Evolutionary conservation across 2,797 vertebrate species (phyloP).

Genomic region (Hemibagrus guttatus): DNA sequence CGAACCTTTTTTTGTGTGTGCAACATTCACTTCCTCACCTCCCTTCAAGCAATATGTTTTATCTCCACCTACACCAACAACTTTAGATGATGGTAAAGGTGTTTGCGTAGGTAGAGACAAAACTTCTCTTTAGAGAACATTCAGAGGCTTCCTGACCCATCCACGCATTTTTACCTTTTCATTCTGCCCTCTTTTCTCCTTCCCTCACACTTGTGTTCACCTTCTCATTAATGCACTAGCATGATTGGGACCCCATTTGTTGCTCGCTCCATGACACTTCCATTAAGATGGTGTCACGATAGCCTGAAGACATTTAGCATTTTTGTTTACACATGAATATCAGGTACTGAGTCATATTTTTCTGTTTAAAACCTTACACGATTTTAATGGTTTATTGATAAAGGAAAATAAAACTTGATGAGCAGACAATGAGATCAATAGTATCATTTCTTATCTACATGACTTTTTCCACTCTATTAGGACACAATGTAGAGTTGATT

Average conservation of each 20-base stretch:
- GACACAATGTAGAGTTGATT: too few relatives aligned
- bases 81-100: constrained; percentile 44
- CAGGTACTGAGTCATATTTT: constrained; percentile 35
- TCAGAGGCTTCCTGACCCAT: constrained; percentile 48
- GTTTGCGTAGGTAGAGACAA: constrained; percentile 39
- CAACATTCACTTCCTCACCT: constrained; percentile 16
- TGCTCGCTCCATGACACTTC: constrained; percentile 65
- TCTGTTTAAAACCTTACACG: constrained; percentile 25
- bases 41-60: constrained; percentile 27
- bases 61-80: constrained; percentile 28
- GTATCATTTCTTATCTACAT: background rate
- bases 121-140: constrained; percentile 48
- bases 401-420: constrained; percentile 3
- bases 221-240: constrained; percentile 29
- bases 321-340: constrained; percentile 63
- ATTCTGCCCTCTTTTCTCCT: constrained; percentile 7
- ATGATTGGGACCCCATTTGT: constrained; percentile 60
- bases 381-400: constrained; percentile 43
- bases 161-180: constrained; percentile 42
- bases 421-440: constrained; percentile 36
- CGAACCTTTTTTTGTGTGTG: constrained; percentile 24
- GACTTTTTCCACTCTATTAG: constrained; percentile 7
- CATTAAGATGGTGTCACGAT: constrained; percentile 77
- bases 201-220: constrained; percentile 7
- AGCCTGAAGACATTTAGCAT: constrained; percentile 61